phyloP scores from a whole-genome alignment of 2,888 invertebrate genomes.

The Amblyjoppa fuscipennis region DNA sequence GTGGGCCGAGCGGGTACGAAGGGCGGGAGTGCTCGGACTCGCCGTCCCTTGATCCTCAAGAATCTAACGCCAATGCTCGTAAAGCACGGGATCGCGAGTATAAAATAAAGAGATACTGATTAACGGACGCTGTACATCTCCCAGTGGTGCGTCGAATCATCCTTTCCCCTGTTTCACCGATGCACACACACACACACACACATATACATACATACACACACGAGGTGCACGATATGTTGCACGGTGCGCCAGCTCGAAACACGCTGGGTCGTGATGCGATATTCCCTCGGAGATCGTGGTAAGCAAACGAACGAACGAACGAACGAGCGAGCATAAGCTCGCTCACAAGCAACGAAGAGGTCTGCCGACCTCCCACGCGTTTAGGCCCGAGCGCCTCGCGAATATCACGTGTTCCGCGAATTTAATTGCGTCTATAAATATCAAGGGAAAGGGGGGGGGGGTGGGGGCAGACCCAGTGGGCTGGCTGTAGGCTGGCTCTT shows the following conservation, averaged over 20 bases:
- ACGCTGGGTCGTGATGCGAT: slow-evolving; percentile 27
- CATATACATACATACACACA: slow-evolving; percentile 35
- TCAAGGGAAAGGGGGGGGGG: slow-evolving; percentile 58
- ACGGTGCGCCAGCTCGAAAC: slow-evolving; percentile 32
- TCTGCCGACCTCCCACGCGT: slow-evolving; percentile 68
- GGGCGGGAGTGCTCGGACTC: neutral
- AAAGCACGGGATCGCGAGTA: slow-evolving; percentile 74
- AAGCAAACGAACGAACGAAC: slow-evolving; percentile 9
- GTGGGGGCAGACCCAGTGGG: slow-evolving; percentile 28
- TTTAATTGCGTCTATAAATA: slow-evolving; percentile 83
- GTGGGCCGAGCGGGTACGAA: neutral
- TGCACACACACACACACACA: slow-evolving; percentile 19
- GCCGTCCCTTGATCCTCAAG: slow-evolving; percentile 7
- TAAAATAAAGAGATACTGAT: slow-evolving; percentile 58
- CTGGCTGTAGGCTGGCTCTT: slow-evolving; percentile 32
- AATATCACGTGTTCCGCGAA: slow-evolving; percentile 75
- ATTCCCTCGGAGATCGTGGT: slow-evolving; percentile 25
- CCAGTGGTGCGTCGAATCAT: slow-evolving; percentile 17
- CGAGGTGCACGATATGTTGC: slow-evolving; percentile 35
- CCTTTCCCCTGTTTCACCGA: slow-evolving; percentile 39
- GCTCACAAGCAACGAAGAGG: slow-evolving; percentile 32
- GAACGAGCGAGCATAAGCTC: slow-evolving; percentile 17
- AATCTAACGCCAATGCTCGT: slow-evolving; percentile 74
- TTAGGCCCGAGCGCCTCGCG: slow-evolving; percentile 69
- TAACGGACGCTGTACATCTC: slow-evolving; percentile 51